Conservation (phyloP, 1,140 invertebrate genomes). For the Zaprionus nigranus region DNA sequence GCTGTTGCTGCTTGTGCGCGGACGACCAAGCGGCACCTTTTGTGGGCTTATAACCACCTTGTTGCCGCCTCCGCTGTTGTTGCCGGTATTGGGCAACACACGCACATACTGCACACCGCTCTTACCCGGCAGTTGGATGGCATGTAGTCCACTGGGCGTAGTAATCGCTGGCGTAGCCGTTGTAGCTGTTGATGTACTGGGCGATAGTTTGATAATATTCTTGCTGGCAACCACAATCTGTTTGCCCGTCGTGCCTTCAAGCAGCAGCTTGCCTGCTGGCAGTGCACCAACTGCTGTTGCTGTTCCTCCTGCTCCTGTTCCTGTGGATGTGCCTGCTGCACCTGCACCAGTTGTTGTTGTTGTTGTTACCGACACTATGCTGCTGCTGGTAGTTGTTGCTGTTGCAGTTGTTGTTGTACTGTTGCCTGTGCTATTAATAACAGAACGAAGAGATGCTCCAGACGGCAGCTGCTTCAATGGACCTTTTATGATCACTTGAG, state of each 20-base stretch:
- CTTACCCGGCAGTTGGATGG: slow-evolving; percentile 72
- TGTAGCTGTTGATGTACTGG: not conserved
- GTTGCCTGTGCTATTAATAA: slow-evolving; percentile 11
- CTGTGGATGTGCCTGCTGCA: not conserved
- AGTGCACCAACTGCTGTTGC: not conserved
- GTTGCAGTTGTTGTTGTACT: slow-evolving; percentile 13
- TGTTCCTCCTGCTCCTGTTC: not conserved
- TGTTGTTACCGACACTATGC: not conserved
- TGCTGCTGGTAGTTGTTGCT: not conserved
- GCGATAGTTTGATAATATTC: not conserved
- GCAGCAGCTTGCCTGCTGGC: not conserved
- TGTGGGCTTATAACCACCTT: slow-evolving; percentile 35
- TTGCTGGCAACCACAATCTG: not conserved
- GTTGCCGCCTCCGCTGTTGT: not conserved
- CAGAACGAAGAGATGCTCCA: slow-evolving; percentile 12
- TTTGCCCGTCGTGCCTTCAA: not conserved
- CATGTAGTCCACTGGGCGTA: slow-evolving; percentile 51
- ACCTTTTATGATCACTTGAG: slow-evolving; percentile 56
- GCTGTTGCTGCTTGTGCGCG: slow-evolving; percentile 12
- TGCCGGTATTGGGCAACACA: slow-evolving; percentile 51
- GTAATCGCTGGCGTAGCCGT: not conserved
- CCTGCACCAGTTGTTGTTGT: not conserved
- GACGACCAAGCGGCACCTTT: slow-evolving; percentile 48
- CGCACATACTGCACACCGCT: slow-evolving; percentile 78
- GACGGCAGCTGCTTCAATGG: slow-evolving; percentile 39